These are phyloP conservation scores for Neoarius graeffei DNA, from an alignment of 2,113 vertebrate species.

Conservation along the genomic window DNA sequence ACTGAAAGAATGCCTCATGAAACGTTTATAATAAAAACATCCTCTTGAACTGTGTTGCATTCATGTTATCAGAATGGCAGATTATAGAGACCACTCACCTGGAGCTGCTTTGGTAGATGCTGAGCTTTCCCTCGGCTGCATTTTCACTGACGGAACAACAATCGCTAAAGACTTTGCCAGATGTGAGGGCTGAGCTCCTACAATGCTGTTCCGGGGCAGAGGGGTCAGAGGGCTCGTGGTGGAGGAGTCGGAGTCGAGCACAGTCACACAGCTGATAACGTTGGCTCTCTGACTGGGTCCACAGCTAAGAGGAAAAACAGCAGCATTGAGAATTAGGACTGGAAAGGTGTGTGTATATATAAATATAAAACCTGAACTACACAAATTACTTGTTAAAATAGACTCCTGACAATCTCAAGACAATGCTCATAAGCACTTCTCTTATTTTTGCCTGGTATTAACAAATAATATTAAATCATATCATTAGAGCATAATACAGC, in stretches of 20 bases:
- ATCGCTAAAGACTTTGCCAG: slow-evolving; percentile 82
- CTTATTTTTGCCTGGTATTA: too few species aligned
- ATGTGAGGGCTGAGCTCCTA: slow-evolving; percentile 71
- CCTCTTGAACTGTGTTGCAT: neutral
- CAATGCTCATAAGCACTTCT: too few species aligned
- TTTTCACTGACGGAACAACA: slow-evolving; percentile 85
- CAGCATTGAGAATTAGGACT: neutral
- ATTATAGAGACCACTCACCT: slow-evolving; percentile 15
- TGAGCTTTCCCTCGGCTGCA: slow-evolving; percentile 80
- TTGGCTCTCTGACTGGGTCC: slow-evolving; percentile 89
- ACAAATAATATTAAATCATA: neutral
- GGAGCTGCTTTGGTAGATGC: slow-evolving; percentile 74
- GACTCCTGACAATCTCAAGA: too few species aligned
- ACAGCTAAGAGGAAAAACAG: slow-evolving; percentile 48
- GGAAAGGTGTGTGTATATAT: too few species aligned
- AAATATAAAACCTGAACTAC: too few species aligned
- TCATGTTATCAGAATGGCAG: neutral
- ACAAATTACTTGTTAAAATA: too few species aligned
- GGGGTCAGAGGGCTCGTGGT: slow-evolving; percentile 85
- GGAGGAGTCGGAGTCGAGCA: slow-evolving; percentile 95
- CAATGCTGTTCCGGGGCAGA: slow-evolving; percentile 74
- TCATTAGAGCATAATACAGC: neutral
- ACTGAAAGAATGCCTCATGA: neutral
- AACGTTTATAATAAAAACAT: neutral
- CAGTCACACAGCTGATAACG: slow-evolving; percentile 97